Percentiles rank a stretch among this genome's conserved stretches.
Conservation (phyloP, 1,140 invertebrate genomes). For the Asobara japonica region DNA sequence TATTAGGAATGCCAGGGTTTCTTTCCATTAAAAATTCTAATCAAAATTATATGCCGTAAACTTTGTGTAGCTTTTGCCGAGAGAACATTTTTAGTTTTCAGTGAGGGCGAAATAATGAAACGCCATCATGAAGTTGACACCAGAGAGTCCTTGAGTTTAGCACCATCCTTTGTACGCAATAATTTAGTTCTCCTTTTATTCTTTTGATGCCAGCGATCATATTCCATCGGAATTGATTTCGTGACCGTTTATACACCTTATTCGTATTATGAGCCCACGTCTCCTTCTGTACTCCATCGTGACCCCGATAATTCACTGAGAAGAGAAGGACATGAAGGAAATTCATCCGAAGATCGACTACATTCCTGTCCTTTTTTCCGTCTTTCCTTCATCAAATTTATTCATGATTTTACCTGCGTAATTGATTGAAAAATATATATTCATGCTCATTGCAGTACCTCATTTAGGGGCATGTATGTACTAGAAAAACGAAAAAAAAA, state of each 20-base stretch:
- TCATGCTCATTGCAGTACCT: not conserved
- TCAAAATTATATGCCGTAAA: too few species aligned
- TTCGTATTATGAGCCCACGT: constrained; percentile 12
- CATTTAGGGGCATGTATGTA: too few species aligned
- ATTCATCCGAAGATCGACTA: not conserved
- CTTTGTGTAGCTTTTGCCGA: too few species aligned
- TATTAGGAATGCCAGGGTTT: too few species aligned
- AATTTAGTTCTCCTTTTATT: not conserved
- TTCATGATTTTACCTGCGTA: too few species aligned
- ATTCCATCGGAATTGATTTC: constrained; percentile 33
- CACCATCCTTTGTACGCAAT: not conserved
- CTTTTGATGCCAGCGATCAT: not conserved
- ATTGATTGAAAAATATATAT: too few species aligned
- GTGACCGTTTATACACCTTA: constrained; percentile 19
- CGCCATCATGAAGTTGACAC: not conserved
- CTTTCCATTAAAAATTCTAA: too few species aligned
- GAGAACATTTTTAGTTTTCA: too few species aligned
- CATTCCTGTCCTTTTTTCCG: not conserved
- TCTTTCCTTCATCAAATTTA: not conserved
- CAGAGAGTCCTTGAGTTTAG: not conserved
- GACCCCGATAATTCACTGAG: constrained; percentile 34
- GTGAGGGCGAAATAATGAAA: not conserved
- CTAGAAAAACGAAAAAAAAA: too few species aligned
- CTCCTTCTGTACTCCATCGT: constrained; percentile 23
- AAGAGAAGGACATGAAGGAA: not conserved